Evolutionary conservation across 2,797 vertebrate species (phyloP).

Genomic region (Lepus oiostolus): DNA sequence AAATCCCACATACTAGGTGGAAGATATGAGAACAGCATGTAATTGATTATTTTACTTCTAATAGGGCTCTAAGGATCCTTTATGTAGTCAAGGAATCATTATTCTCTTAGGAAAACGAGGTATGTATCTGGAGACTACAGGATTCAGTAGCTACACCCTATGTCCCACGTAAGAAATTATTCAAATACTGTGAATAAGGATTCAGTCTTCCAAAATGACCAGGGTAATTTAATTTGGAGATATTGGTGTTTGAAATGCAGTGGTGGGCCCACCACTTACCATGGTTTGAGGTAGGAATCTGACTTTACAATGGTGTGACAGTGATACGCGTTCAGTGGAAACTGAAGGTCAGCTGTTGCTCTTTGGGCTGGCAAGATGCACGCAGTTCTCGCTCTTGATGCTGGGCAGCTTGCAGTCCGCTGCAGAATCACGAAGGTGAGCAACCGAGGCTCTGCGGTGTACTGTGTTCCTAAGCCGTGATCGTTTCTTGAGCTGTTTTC

Average conservation of each 20-base stretch:
- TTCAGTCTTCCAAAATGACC: not conserved
- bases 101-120: conserved; percentile 8
- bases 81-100: not conserved
- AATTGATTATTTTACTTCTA: conserved; percentile 20
- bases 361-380: not conserved
- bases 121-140: not conserved
- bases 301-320: not conserved
- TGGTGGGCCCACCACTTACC: not conserved
- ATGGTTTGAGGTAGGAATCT: not conserved
- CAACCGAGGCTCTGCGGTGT: not conserved
- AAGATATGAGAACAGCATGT: not conserved
- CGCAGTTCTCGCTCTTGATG: not conserved
- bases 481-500: not conserved
- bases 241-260: not conserved
- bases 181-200: not conserved
- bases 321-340: not conserved
- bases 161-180: not conserved
- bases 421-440: not conserved
- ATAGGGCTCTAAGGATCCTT: not conserved
- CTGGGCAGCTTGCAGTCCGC: not conserved
- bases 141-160: not conserved
- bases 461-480: not conserved
- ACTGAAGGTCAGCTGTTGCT: not conserved
- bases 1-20: not conserved
- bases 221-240: not conserved